Base-by-base conservation (phyloP, 2,113 vertebrate genomes). In the Oceanites oceanicus region DNA sequence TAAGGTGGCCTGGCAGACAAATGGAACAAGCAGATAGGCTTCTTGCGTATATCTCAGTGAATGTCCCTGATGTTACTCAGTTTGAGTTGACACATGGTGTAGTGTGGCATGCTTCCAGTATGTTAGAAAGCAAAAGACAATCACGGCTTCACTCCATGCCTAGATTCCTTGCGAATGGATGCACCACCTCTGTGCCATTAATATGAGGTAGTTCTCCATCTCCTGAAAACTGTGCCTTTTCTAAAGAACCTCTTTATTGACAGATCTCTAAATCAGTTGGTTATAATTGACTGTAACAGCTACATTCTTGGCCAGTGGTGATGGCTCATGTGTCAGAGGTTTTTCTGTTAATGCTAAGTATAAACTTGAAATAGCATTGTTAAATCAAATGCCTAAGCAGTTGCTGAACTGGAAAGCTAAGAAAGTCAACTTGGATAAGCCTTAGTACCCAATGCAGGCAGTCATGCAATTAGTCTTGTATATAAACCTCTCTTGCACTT, bases 401-500 rank as follows among this genome's bases (percentile, higher is more conserved):
- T 56, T 96, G 85, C 88, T 96, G 85, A 95, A 91, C 86, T 92
- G 92, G 81, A 97, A 75, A 93, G 66, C 62, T 91, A 75, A 96
- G 74, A 88, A 95, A 93, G 91, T 68, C 82, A 81, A 67, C 91
- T 97, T 95, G 58, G 93, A 96, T 76, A 42, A 87, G 86, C 42
- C 52, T 93, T 93, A 97, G 58, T 88, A 83, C 81, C 85, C 38
- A 94, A 32, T 71, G 77, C 70, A 84, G 71, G 90, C 86, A 96
- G 90, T 94, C 90, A 95, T 96, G 88, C 73, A 86, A 72, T 84
- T 85, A 96, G 85, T 97, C 92, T 92, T 98, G 94, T 98, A 96
- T 72, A 97, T 96, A 96, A 95, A 95, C 75, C 61, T 97, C 79
- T 95, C 63, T 94, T 98, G 98, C 97, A 98, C 98, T 98, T 98